A percentile compares a stretch with the other conserved stretches of the same genome.
These are phyloP conservation scores for Micromys minutus DNA, from an alignment of 2,113 vertebrate species.

Conservation along the genomic window DNA sequence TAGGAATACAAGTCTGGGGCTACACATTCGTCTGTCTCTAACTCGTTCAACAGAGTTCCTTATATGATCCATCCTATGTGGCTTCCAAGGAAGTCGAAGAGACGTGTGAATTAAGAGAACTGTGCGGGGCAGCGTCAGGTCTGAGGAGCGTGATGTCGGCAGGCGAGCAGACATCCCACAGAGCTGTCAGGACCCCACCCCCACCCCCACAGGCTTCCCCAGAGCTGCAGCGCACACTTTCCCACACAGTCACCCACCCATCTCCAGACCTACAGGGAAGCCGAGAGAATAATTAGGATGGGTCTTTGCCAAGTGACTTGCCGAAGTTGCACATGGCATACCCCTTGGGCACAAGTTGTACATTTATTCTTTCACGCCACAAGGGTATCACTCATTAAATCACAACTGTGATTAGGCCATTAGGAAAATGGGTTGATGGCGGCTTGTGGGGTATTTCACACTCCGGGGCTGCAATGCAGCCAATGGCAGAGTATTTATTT, in stretches of 20 bases:
- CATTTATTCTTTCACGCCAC: neutral
- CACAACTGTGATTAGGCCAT: neutral
- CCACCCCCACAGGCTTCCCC: too few relatives aligned
- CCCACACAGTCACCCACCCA: neutral
- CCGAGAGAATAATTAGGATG: neutral
- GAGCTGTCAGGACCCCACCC: accelerated
- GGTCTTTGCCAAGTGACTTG: neutral
- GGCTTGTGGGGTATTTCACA: neutral
- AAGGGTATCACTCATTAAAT: slow-evolving; percentile 37
- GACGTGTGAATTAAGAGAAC: neutral
- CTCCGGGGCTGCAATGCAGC: neutral
- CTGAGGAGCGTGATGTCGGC: neutral
- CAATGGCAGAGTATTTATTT: neutral
- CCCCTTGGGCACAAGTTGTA: neutral
- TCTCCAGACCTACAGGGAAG: neutral
- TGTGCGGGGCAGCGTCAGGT: accelerated
- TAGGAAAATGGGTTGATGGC: neutral
- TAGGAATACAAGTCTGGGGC: neutral
- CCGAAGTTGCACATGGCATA: neutral
- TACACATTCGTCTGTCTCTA: neutral
- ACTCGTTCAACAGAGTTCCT: neutral
- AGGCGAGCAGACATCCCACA: neutral
- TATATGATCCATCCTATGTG: neutral
- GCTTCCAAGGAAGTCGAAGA: neutral
- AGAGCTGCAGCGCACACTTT: neutral